Base-by-base conservation (phyloP, 1,140 invertebrate genomes). In the Eumeta japonica region DNA sequence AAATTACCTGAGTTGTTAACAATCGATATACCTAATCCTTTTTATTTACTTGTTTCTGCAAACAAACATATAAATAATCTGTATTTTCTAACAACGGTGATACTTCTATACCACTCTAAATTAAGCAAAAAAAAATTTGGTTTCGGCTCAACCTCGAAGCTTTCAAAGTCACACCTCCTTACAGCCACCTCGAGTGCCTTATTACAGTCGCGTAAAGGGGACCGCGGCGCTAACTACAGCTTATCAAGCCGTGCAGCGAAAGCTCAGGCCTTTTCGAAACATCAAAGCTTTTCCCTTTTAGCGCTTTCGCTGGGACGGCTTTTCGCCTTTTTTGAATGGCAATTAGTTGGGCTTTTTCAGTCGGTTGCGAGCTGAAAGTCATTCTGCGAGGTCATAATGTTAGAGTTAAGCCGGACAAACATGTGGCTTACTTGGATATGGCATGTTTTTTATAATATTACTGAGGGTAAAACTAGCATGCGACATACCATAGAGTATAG, bases 321-420 rank as follows among this genome's bases (percentile, higher is more conserved):
- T 72, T 70, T 70, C 65, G 65, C 67, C 67, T 70, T 70, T 72
- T 67, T 67, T 72, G 60, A 72, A 70, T 72, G 62, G 67, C 67
- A 72, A 72, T 72, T 72, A 72, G 67, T 72, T 59, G 55, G 54
- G 62, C 59, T 60, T 55, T 52, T 48, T 49, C 46, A 50, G 61
- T 49, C 55, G 58, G 50, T 52, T 54, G 65, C 61, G 58, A 62
- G 63, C 67, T 60, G 66, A 65, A 46, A 65, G 63, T 60, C 67
- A 68, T 68, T 68, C 67, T 72, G 53, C 52, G 35, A 51, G n/a
- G n/a, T n/a, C n/a, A 41, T 9, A 4, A 2, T 10, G 40, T 35
- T 30, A 5, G 18, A 17, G 10, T 5, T 12, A n/a, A n/a, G n/a
- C n/a, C n/a, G n/a, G n/a, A n/a, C n/a, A n/a, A n/a, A n/a, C n/a